Base-by-base conservation (phyloP, 1,140 invertebrate species). In the Planococcus citri region DNA sequence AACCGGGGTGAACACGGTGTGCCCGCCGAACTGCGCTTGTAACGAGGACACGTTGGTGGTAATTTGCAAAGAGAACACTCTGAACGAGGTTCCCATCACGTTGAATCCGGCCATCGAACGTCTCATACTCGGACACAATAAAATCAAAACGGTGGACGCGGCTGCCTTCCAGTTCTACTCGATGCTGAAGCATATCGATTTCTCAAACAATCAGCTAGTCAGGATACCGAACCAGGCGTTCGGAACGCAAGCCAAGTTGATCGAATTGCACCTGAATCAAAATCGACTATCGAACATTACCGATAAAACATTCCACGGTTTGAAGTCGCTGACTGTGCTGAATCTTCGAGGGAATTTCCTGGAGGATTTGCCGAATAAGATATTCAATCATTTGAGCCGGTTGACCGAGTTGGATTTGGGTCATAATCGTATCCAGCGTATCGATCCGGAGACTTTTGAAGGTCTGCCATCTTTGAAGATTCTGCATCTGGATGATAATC, bases 31-130 rank as follows among this genome's bases (percentile, higher is more conserved):
- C 69, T 94, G 92, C 77, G 85, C 81, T 76, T 94, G 92, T 79
- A 89, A 95, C 78, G 92, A 95, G 74, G 89, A 92, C 68, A 91
- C 86, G 0, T 83, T 93, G 68, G 86, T 90, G n/a, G 92, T 94
- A 0, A 85, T 87, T 67, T 95, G 93, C 77, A 85, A 90, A 72
- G 86, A 87, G 75, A 90, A 88, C 73, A 89, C 88, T 71, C 80
- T 95, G 51, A 91, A 94, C 78, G 89, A 93, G 17, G 86, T 95
- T 58, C 93, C 92, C 38, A 94, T 95, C 73, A 90, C 92, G 0
- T 81, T 95, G 57, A 95, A 95, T 79, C 93, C 93, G 1, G 88
- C 87, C 73, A 90, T 94, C 69, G 88, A 91, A 77, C 82, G 89
- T 24, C 84, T 93, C 69, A 86, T 90, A 61, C 84, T 95, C 29